Evolutionary conservation across 2,113 vertebrate genomes (phyloP), one percentile per base, ranked within the genome.

Genomic region (Tetraodon nigroviridis): DNA sequence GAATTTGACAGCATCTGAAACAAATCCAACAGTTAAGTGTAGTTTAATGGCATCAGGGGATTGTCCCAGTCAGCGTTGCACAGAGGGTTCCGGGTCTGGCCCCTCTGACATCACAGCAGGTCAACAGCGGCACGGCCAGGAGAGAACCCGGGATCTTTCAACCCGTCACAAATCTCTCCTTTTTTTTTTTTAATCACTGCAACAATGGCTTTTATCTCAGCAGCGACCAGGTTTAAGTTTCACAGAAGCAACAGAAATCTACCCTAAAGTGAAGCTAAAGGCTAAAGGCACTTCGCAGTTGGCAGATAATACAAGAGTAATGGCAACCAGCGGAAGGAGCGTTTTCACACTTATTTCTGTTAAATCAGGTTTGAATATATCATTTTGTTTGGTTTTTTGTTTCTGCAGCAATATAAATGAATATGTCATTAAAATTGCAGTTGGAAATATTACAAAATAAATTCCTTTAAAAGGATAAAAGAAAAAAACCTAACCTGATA

Each of bases 281-380:
- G 32, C 32, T 37, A 37, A 79, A 83, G 78, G 78, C 76, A 69
- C 58, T 14, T 20, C 52, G 37, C 62, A 21, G 67, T 27, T 68
- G 20, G 69, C 64, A 62, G 50, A 44, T 49, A 37, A 44, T 44
- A 16, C 5, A 44, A 44, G 14, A 16, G 16, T 44, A 44, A 15
- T 42, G 40, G 40, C 40, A 42, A 44, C 42, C 32, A 37, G 32
- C 32, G 12, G 8, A 8, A 44, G 42, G 42, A 44, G 5, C 14
- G 5, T 44, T 17, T 44, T 3, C 32, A 37, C 12, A 10, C 8
- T 37, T 37, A 37, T 37, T 37, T 8, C 32, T 37, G 32, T 37
- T 37, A 37, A 37, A 37, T 37, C 32, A 11, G 32, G 10, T 37
- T 37, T 37, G 32, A 37, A 11, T 37, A 37, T 12, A 37, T 37